Evolutionary conservation across 2,797 vertebrate genomes (phyloP).

Genomic region (Galaxias olidus): DNA sequence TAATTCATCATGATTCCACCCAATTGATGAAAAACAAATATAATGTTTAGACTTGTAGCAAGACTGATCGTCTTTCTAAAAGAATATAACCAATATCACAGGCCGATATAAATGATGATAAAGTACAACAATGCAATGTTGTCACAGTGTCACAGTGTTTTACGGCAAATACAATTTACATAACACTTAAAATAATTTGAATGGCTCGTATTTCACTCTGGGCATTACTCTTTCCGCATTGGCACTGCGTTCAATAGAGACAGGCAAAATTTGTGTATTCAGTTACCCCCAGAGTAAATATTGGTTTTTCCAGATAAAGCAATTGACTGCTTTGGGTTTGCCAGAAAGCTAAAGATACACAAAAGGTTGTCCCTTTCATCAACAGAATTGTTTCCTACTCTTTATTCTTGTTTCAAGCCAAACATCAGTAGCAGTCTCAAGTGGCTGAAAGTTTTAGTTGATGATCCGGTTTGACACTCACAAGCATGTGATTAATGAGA

Average conservation of each 20-base stretch:
- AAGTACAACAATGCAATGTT: too few relatives aligned
- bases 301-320: slow-evolving; percentile 77
- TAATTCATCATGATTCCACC: too few relatives aligned
- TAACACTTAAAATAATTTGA: too few relatives aligned
- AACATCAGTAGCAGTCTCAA: slow-evolving; percentile 76
- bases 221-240: slow-evolving; percentile 73
- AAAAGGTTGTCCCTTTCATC: slow-evolving; percentile 47
- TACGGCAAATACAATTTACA: too few relatives aligned
- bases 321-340: slow-evolving; percentile 59
- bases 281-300: slow-evolving; percentile 70
- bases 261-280: slow-evolving; percentile 67
- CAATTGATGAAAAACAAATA: too few relatives aligned
- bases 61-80: too few relatives aligned
- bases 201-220: slow-evolving; percentile 64
- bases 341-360: slow-evolving; percentile 70
- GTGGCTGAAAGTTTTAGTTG: slow-evolving; percentile 74
- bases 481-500: slow-evolving; percentile 67
- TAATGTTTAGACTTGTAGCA: too few relatives aligned
- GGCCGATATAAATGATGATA: too few relatives aligned
- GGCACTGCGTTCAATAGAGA: slow-evolving; percentile 63
- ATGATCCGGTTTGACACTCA: slow-evolving; percentile 70
- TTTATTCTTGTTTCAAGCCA: slow-evolving; percentile 71
- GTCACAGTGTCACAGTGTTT: too few relatives aligned
- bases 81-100: too few relatives aligned
- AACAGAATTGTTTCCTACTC: slow-evolving; percentile 61